phyloP scores from a whole-genome alignment of 2,888 invertebrate species.

The Drosophila nr. perissopoda region DNA sequence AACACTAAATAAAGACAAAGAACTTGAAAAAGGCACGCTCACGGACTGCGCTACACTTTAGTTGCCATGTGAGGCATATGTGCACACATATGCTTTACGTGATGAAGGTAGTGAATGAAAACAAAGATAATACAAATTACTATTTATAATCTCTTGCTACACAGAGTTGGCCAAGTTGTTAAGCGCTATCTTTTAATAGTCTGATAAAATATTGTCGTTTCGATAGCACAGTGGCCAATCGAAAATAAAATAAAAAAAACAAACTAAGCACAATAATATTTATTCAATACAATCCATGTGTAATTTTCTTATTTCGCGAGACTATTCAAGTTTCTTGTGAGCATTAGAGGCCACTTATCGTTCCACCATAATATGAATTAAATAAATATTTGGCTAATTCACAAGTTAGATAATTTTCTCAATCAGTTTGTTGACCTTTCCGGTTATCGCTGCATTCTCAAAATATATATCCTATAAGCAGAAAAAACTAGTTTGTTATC shows the following conservation, averaged over 20 bases:
- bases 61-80: constrained; percentile 54
- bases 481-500: background rate
- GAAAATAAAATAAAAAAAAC: background rate
- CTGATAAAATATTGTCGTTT: constrained; percentile 3
- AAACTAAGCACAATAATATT: background rate
- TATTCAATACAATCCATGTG: background rate
- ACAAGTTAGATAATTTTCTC: background rate
- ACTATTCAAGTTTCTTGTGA: background rate
- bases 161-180: background rate
- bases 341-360: background rate
- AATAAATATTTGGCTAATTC: background rate
- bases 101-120: constrained; percentile 14
- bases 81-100: constrained; percentile 16
- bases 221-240: background rate
- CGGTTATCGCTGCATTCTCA: background rate
- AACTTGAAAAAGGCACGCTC: constrained; percentile 68
- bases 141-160: constrained; percentile 13
- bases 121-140: constrained; percentile 22
- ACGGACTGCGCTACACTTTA: constrained; percentile 58
- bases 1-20: constrained; percentile 57
- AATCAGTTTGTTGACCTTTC: background rate
- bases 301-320: background rate
- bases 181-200: constrained; percentile 16
- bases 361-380: background rate
- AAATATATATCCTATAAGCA: background rate